Conservation (phyloP, 2,888 invertebrate species). For the Rhabditophanes sp. region DNA sequence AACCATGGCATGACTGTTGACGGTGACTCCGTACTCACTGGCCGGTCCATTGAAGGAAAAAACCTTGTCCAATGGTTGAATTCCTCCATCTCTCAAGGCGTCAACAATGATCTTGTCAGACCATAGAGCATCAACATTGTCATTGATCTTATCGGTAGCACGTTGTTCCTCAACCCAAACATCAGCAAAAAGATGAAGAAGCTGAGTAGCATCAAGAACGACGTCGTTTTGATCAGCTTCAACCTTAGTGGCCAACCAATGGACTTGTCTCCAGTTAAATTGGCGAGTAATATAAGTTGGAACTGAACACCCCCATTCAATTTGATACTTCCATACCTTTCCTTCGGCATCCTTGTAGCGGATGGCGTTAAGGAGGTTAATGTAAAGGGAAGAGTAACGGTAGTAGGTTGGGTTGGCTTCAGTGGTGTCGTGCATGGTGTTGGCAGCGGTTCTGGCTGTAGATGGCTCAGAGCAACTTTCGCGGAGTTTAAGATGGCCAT, state of each 20-base stretch:
- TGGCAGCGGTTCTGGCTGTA: slow-evolving; percentile 40
- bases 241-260: slow-evolving; percentile 40
- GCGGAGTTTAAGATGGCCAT: slow-evolving; percentile 49
- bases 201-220: slow-evolving; percentile 10
- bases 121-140: slow-evolving; percentile 25
- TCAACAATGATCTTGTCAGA: slow-evolving; percentile 19
- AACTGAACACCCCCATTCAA: slow-evolving; percentile 40
- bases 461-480: slow-evolving; percentile 52
- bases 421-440: slow-evolving; percentile 20
- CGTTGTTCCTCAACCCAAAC: slow-evolving; percentile 25
- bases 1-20: slow-evolving; percentile 22
- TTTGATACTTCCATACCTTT: slow-evolving; percentile 29
- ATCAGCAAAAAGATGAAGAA: slow-evolving; percentile 16
- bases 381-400: slow-evolving; percentile 38
- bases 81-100: slow-evolving; percentile 11
- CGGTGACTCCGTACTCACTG: slow-evolving; percentile 16
- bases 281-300: slow-evolving; percentile 35
- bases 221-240: slow-evolving; percentile 10
- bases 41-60: slow-evolving; percentile 25
- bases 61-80: slow-evolving; percentile 16
- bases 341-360: slow-evolving; percentile 23
- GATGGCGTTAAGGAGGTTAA: slow-evolving; percentile 20
- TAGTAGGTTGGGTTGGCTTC: slow-evolving; percentile 41
- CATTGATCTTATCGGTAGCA: slow-evolving; percentile 24
- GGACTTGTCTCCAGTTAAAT: slow-evolving; percentile 41